A percentile compares a stretch with the other conserved stretches of the same genome.
These are phyloP conservation scores for Tenrec ecaudatus DNA, from an alignment of 2,113 vertebrate species.

Conservation along the genomic window DNA sequence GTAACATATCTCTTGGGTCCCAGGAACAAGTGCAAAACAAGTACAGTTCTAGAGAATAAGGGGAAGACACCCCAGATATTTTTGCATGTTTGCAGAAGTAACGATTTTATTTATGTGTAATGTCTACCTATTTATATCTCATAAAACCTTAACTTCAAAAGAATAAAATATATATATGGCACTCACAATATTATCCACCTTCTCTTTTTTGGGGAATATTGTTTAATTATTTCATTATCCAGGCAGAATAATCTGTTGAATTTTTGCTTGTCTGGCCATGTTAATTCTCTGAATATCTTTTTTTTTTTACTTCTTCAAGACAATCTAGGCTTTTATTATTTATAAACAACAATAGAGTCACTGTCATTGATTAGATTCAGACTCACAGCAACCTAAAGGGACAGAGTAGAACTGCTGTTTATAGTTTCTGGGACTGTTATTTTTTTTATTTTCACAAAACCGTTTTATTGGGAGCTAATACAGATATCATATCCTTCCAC, in stretches of 20 bases:
- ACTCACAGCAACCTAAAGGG: too few relatives aligned
- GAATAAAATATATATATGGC: slow-evolving; percentile 20
- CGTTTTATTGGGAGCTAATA: too few relatives aligned
- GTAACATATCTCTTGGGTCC: slow-evolving; percentile 48
- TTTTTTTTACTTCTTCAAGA: neutral
- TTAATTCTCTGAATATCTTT: slow-evolving; percentile 27
- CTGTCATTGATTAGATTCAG: too few relatives aligned
- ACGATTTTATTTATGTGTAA: slow-evolving; percentile 54
- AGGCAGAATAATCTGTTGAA: neutral
- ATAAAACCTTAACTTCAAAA: slow-evolving; percentile 55
- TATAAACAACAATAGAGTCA: too few relatives aligned
- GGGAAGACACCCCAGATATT: neutral
- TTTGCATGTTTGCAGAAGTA: slow-evolving; percentile 42
- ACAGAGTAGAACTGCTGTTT: too few relatives aligned
- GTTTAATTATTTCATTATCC: slow-evolving; percentile 24
- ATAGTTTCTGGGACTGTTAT: too few relatives aligned
- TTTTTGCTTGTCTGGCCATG: slow-evolving; percentile 4
- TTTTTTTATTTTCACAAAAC: too few relatives aligned
- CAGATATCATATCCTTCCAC: too few relatives aligned
- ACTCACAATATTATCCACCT: neutral
- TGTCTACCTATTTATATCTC: neutral
- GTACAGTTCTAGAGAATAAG: neutral
- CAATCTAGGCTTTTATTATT: too few relatives aligned
- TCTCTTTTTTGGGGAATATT: slow-evolving; percentile 13
- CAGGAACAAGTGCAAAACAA: slow-evolving; percentile 64